Evolutionary conservation across 2,797 vertebrate genomes (phyloP).

Genomic region (Myoxocephalus aenaeus): DNA sequence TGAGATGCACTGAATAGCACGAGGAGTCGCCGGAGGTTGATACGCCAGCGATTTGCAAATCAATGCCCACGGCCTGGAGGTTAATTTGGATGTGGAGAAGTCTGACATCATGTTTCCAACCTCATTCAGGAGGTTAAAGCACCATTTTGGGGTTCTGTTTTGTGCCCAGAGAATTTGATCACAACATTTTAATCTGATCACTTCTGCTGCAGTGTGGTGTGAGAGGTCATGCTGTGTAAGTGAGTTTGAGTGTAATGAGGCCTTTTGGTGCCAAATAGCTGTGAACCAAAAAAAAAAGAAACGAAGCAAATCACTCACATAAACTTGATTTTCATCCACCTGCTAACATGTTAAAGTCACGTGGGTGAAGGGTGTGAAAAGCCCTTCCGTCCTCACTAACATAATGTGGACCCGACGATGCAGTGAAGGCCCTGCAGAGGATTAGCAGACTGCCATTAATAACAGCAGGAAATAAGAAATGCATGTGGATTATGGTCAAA

Average conservation of each 20-base stretch:
- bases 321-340: constrained; percentile 24
- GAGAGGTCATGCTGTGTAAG: neutral
- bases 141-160: constrained; percentile 49
- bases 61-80: constrained; percentile 76
- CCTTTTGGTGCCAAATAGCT: neutral
- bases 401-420: neutral
- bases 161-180: constrained; percentile 23
- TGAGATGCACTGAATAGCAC: constrained; percentile 66
- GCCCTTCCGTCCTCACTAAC: neutral
- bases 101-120: constrained; percentile 81
- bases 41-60: constrained; percentile 77
- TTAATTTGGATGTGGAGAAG: constrained; percentile 79
- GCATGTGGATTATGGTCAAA: constrained; percentile 40
- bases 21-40: constrained; percentile 71
- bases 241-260: neutral
- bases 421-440: constrained; percentile 1
- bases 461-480: constrained; percentile 18
- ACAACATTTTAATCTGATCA: constrained; percentile 24
- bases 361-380: constrained; percentile 18
- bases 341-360: constrained; percentile 13
- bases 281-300: neutral
- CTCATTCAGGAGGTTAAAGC: constrained; percentile 76
- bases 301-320: neutral
- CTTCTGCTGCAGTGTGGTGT: neutral
- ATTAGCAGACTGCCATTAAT: constrained; percentile 35